A percentile compares a stretch with the other conserved stretches of the same genome.
Evolutionary conservation across 2,888 invertebrate genomes (phyloP).

Genomic region (Drosophila koepferae): DNA sequence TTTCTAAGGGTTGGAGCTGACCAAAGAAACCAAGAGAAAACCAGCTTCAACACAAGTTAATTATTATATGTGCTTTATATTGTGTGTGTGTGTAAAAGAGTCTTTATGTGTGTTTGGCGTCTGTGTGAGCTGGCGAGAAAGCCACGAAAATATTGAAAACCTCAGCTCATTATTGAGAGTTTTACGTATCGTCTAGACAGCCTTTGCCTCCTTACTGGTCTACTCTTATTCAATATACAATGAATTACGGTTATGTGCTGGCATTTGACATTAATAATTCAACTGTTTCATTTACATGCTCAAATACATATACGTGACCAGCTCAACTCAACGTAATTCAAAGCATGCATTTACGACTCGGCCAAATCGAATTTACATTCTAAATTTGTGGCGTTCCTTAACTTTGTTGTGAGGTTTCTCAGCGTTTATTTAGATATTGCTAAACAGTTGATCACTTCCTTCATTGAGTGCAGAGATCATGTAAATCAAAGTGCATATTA

Average conservation of each 20-base stretch:
- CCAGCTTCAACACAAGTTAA: background rate
- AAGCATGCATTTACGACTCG: background rate
- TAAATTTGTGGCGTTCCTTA: background rate
- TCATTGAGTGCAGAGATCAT: too few relatives aligned
- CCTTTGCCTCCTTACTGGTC: background rate
- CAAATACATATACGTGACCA: background rate
- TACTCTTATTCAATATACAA: background rate
- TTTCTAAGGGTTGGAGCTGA: background rate
- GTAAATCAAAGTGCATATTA: too few relatives aligned
- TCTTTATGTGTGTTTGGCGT: background rate
- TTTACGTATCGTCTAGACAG: background rate
- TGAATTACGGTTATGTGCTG: background rate
- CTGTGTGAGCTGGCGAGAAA: background rate
- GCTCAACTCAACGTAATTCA: background rate
- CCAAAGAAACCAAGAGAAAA: background rate
- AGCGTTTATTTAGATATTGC: too few relatives aligned
- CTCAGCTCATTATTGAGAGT: background rate
- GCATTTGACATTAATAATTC: constrained; percentile 5
- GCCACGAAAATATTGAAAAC: background rate
- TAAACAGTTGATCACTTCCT: background rate
- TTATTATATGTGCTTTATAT: background rate
- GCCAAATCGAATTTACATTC: background rate
- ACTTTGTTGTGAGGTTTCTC: background rate
- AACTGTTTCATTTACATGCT: constrained; percentile 7
- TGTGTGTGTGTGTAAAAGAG: background rate